Base-by-base conservation (phyloP, 1,140 invertebrate species). In the Holotrichia oblita region DNA sequence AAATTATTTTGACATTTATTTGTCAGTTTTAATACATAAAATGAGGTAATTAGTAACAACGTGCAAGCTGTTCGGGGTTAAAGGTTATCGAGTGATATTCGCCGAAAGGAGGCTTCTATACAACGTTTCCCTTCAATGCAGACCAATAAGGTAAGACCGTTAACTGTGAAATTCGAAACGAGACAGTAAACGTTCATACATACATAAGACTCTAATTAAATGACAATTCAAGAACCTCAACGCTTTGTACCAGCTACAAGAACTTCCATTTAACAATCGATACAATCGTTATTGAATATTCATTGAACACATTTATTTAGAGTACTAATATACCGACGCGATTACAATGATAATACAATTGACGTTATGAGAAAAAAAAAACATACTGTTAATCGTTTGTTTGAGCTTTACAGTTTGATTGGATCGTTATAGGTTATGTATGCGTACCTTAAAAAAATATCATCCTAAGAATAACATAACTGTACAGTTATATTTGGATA, bases 401-500 rank as follows among this genome's bases (percentile, higher is more conserved):
- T 1, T 55, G 14, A n/a, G 14, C 48, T 55, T 55, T 55, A 55
- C 48, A 17, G 48, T 55, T n/a, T 17, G n/a, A 55, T n/a, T 55
- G 12, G 48, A 55, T 55, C 48, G 48, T 55, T 17, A 55, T 55
- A 14, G 48, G 12, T 55, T n/a, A 55, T 17, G 48, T 14, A 10
- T 14, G 8, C 42, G 14, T 44, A 9, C 42, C 14, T 10, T 14
- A 7, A 17, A 55, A 55, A 55, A 55, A n/a, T 7, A 14, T 17
- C 48, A 6, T 55, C 48, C 3, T 2, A n/a, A 55, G 48, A 55
- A 55, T 55, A n/a, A 14, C 7, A 17, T 55, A 55, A 55, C 48
- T 55, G 48, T 55, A 55, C n/a, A 55, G 48, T 55, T n/a, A 55
- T 55, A 55, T 55, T 55, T 55, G 48, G 48, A 17, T 55, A n/a